phyloP scores from a whole-genome alignment of 2,113 vertebrate species.

The Scomber scombrus region DNA sequence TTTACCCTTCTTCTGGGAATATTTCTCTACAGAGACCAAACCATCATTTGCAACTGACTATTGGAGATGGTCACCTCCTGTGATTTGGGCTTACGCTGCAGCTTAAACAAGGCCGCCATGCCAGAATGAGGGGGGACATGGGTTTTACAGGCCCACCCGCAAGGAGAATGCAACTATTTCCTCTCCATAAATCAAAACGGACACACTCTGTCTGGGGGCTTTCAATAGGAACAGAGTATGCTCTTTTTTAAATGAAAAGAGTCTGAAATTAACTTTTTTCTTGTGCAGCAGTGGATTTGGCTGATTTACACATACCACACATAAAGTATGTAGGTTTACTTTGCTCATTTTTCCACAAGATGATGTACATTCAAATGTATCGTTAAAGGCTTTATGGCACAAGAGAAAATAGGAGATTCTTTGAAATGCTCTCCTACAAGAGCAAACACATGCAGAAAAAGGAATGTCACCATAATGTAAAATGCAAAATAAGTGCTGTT shows the following conservation, averaged over 20 bases:
- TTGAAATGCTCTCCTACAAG: neutral
- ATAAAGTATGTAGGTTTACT: neutral
- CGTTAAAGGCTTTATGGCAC: neutral
- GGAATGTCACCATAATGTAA: neutral
- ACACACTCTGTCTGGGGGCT: slow-evolving; percentile 75
- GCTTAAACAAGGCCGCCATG: slow-evolving; percentile 61
- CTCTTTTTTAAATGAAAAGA: slow-evolving; percentile 59
- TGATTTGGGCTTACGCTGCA: slow-evolving; percentile 72
- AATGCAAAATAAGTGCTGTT: too few relatives aligned
- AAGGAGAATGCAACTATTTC: slow-evolving; percentile 77
- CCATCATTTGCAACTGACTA: slow-evolving; percentile 67
- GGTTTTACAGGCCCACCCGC: slow-evolving; percentile 73
- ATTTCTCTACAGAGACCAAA: slow-evolving; percentile 60
- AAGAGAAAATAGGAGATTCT: neutral
- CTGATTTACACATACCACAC: neutral
- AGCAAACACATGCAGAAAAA: neutral
- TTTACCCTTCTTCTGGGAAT: slow-evolving; percentile 62
- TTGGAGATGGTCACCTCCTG: slow-evolving; percentile 69
- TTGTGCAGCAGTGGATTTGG: slow-evolving; percentile 6
- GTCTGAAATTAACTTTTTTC: slow-evolving; percentile 55
- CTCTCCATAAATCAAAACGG: slow-evolving; percentile 78
- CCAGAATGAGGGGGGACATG: slow-evolving; percentile 51
- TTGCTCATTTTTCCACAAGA: neutral
- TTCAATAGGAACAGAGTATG: slow-evolving; percentile 52
- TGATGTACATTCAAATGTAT: neutral